Evolutionary conservation across 2,888 invertebrate species (phyloP).

Genomic region (Metellina segmentata): DNA sequence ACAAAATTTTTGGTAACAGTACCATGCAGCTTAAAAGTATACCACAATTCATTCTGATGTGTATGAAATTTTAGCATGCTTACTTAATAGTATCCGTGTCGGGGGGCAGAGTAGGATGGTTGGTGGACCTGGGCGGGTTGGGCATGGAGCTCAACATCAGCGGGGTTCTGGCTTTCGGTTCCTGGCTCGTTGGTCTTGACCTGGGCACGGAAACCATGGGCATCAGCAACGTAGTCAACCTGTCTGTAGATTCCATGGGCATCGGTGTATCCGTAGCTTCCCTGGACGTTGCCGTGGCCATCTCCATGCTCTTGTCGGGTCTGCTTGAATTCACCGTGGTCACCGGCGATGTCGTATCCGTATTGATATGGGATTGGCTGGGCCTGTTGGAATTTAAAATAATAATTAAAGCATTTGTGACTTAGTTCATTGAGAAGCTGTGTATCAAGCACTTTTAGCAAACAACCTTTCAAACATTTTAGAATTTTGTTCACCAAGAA

Average conservation of each 20-base stretch:
- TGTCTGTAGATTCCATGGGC: constrained; percentile 74
- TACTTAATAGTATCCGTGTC: constrained; percentile 66
- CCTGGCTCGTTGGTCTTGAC: constrained; percentile 76
- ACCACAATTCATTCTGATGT: too few relatives aligned
- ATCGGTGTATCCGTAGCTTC: constrained; percentile 73
- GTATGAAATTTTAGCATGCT: not conserved
- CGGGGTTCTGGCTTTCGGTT: constrained; percentile 74
- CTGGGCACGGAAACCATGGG: constrained; percentile 75
- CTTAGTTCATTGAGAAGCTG: too few relatives aligned
- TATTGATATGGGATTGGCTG: constrained; percentile 75
- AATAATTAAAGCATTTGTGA: too few relatives aligned
- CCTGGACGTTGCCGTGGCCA: constrained; percentile 74
- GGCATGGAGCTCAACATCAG: constrained; percentile 74
- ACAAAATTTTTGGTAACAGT: too few relatives aligned
- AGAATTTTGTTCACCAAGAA: too few relatives aligned
- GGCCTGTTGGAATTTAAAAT: constrained; percentile 18
- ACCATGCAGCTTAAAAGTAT: too few relatives aligned
- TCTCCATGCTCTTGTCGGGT: constrained; percentile 70
- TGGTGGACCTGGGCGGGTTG: constrained; percentile 56
- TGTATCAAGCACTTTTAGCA: too few relatives aligned
- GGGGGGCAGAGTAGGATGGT: constrained; percentile 54
- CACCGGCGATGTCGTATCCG: constrained; percentile 73
- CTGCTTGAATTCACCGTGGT: constrained; percentile 75
- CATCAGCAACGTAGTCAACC: constrained; percentile 76
- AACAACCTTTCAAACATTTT: too few relatives aligned